phyloP scores from a whole-genome alignment of 2,888 invertebrate species.

The Petrolisthes manimaculis region DNA sequence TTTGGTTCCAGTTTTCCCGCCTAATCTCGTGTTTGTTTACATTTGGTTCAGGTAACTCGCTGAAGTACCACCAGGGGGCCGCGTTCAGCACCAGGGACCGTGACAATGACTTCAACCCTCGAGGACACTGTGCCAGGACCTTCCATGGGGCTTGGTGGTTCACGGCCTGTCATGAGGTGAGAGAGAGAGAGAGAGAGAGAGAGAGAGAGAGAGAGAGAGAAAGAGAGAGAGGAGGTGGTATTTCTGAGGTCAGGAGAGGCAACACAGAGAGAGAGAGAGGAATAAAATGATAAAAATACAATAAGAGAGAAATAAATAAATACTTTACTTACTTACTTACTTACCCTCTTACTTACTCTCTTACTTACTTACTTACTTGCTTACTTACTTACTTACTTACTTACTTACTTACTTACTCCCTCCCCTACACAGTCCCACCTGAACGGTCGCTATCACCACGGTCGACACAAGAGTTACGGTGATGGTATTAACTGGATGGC shows the following conservation, averaged over 20 bases:
- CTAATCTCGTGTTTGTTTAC: too few relatives aligned
- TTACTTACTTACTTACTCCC: too few relatives aligned
- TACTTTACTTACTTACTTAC: not conserved
- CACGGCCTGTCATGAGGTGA: slow-evolving; percentile 67
- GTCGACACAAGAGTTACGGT: slow-evolving; percentile 63
- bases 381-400: too few relatives aligned
- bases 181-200: slow-evolving; percentile 21
- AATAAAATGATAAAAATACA: not conserved
- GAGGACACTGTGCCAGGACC: slow-evolving; percentile 67
- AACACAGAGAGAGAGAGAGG: not conserved
- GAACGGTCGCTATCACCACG: slow-evolving; percentile 66
- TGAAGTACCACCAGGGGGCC: slow-evolving; percentile 67
- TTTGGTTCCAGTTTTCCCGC: too few relatives aligned
- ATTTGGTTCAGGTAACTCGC: slow-evolving; percentile 67
- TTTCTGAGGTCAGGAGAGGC: not conserved
- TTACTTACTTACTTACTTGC: not conserved
- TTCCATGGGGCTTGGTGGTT: slow-evolving; percentile 68
- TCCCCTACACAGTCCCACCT: slow-evolving; percentile 60
- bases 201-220: not conserved
- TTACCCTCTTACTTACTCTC: slow-evolving; percentile 13
- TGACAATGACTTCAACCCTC: slow-evolving; percentile 66
- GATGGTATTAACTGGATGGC: slow-evolving; percentile 66
- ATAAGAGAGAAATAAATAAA: too few relatives aligned
- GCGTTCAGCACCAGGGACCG: slow-evolving; percentile 67
- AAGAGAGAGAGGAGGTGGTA: not conserved